These are phyloP conservation scores for Pelecanus crispus DNA, from an alignment of 2,113 vertebrate genomes.

Conservation along the genomic window DNA sequence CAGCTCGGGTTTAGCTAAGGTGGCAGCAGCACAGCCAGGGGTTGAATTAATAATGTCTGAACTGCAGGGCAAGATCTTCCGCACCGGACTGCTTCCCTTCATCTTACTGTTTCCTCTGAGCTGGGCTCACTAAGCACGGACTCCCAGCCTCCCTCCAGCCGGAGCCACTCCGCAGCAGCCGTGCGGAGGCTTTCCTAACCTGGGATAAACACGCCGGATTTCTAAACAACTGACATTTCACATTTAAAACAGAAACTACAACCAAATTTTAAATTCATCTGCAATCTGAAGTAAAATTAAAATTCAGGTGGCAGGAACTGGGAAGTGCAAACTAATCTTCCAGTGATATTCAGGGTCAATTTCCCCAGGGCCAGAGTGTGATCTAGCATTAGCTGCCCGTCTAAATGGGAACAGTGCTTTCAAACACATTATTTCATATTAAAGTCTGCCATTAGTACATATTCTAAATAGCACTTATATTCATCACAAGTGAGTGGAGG, in stretches of 20 bases:
- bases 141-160: not conserved
- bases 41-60: not conserved
- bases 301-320: not conserved
- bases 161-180: accelerated
- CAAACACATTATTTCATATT: not conserved
- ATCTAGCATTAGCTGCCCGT: not conserved
- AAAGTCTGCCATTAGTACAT: not conserved
- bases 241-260: not conserved
- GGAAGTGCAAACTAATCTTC: not conserved
- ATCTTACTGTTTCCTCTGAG: accelerated
- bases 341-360: not conserved
- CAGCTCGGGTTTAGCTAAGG: accelerated
- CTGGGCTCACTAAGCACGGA: accelerated
- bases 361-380: not conserved
- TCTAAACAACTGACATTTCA: not conserved
- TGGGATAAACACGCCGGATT: no score
- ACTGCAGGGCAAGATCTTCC: not conserved
- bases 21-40: not conserved
- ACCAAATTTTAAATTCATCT: not conserved
- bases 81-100: not conserved
- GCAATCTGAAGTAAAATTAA: not conserved
- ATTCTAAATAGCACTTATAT: not conserved
- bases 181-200: accelerated
- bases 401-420: not conserved
- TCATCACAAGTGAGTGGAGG: not conserved